These are phyloP conservation scores for Dasypus novemcinctus DNA, from an alignment of 2,113 vertebrate species.

Conservation along the genomic window DNA sequence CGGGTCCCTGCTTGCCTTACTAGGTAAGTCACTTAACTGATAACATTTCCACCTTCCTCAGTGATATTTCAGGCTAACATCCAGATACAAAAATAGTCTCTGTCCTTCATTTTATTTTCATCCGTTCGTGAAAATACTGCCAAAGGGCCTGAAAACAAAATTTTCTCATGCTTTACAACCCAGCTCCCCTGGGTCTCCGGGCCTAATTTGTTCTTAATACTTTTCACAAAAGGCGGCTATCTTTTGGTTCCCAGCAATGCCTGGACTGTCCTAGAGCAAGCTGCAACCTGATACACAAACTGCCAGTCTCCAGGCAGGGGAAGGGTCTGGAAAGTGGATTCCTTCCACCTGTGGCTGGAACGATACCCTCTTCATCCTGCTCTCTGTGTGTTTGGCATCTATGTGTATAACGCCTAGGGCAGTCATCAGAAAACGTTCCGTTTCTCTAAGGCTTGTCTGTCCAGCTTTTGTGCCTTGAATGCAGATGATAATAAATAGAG, in stretches of 20 bases:
- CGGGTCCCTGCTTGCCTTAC: neutral
- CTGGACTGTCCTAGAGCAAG: constrained; percentile 36
- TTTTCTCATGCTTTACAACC: constrained; percentile 57
- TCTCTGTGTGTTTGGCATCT: neutral
- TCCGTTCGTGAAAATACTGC: constrained; percentile 34
- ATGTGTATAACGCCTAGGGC: neutral
- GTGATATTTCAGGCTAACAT: neutral
- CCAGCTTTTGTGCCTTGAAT: constrained; percentile 1
- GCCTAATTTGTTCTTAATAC: constrained; percentile 56
- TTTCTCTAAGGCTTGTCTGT: neutral
- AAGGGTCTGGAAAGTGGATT: constrained; percentile 51
- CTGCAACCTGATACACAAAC: neutral
- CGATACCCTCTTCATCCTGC: neutral
- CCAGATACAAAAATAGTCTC: constrained; percentile 33
- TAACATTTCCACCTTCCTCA: constrained; percentile 8
- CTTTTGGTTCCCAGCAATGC: neutral
- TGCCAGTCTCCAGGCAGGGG: constrained; percentile 17
- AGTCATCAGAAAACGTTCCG: accelerated
- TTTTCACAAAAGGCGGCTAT: constrained; percentile 50
- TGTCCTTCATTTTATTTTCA: neutral
- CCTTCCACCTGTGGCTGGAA: neutral
- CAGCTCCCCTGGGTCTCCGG: neutral
- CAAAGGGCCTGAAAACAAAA: constrained; percentile 32
- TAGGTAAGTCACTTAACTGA: neutral
- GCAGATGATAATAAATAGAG: constrained; percentile 13